phyloP scores from a whole-genome alignment of 2,797 vertebrate species.

The Sebastes miniatus region DNA sequence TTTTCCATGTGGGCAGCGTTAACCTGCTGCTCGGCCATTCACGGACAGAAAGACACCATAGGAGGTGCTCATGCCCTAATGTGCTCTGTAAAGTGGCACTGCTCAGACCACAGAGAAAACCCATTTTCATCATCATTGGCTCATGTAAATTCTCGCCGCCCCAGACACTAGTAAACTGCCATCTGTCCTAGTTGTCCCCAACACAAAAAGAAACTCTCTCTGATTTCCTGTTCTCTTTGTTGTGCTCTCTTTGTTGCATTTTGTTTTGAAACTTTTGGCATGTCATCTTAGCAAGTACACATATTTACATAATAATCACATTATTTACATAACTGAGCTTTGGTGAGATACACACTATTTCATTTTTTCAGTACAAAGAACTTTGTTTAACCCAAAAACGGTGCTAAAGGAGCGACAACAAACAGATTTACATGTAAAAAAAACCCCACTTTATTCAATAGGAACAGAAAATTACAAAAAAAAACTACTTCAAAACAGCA shows the following conservation, averaged over 20 bases:
- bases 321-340: conserved; percentile 36
- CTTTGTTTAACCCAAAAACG: conserved; percentile 4
- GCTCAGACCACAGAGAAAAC: conserved; percentile 59
- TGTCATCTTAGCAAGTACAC: conserved; percentile 13
- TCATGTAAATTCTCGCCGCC: conserved; percentile 56
- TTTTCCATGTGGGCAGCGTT: conserved; percentile 64
- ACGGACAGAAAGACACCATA: conserved; percentile 52
- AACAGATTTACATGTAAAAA: not conserved
- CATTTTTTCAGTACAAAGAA: not conserved
- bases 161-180: conserved; percentile 59
- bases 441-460: not conserved
- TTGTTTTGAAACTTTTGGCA: conserved; percentile 42
- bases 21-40: conserved; percentile 74
- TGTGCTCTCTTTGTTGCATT: conserved; percentile 23
- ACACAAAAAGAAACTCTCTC: conserved; percentile 47
- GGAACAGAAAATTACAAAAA: not conserved
- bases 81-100: conserved; percentile 59
- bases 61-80: conserved; percentile 64
- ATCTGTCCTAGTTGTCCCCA: conserved; percentile 58
- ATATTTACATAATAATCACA: conserved; percentile 51
- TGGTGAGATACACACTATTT: not conserved
- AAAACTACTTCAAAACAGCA: not conserved
- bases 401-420: not conserved
- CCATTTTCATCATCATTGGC: conserved; percentile 67
- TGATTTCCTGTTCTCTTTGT: conserved; percentile 44